Percentiles rank a stretch among this genome's conserved stretches.
phyloP scores from a whole-genome alignment of 2,113 vertebrate genomes.

The Paralichthys olivaceus region DNA sequence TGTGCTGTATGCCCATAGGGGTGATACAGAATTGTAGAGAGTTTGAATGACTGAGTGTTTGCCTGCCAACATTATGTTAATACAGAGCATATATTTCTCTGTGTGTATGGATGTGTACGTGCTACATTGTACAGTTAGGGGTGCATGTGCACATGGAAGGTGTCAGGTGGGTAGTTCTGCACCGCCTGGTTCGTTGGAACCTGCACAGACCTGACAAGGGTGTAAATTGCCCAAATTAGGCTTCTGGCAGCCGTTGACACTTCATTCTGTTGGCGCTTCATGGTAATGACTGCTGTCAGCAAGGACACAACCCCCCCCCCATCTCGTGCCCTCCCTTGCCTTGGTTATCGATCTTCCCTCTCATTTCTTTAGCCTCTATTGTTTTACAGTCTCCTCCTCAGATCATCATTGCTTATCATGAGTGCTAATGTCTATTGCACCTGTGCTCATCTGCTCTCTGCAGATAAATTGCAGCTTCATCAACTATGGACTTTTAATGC shows the following conservation, averaged over 20 bases:
- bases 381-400: conserved; percentile 28
- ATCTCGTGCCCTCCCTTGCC: neutral
- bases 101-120: neutral
- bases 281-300: conserved; percentile 53
- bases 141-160: conserved; percentile 16
- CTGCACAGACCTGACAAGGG: conserved; percentile 55
- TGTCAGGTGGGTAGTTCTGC: conserved; percentile 22
- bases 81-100: conserved; percentile 1
- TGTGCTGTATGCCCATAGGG: conserved; percentile 18
- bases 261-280: conserved; percentile 45
- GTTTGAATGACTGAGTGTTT: conserved; percentile 13
- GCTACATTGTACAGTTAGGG: neutral
- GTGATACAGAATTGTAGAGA: neutral
- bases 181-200: conserved; percentile 36
- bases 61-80: conserved; percentile 4
- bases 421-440: neutral
- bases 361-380: conserved; percentile 15
- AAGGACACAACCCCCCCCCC: neutral
- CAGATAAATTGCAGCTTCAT: neutral
- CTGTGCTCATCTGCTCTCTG: neutral
- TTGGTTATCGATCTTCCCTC: conserved; percentile 48
- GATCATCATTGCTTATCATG: neutral
- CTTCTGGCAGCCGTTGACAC: conserved; percentile 50
- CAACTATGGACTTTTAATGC: neutral
- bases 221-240: conserved; percentile 67